phyloP scores from a whole-genome alignment of 2,113 vertebrate species.

The Nannospalax galili region DNA sequence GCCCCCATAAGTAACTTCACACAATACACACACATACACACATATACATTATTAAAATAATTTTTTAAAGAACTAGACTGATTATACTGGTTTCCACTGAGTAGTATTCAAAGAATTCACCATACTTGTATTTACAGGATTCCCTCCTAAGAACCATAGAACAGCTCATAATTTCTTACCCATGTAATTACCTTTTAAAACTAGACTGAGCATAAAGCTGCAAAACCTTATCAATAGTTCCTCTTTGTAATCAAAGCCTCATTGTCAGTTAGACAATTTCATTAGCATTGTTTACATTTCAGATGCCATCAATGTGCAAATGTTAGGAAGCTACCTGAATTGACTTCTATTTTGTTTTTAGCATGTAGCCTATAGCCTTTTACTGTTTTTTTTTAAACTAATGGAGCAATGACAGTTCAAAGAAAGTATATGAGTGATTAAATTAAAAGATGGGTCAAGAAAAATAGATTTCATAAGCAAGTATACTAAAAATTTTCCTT shows the following conservation, averaged over 20 bases:
- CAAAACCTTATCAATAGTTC: constrained; percentile 22
- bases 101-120: not conserved
- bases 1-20: too few species aligned
- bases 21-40: not conserved
- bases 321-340: constrained; percentile 45
- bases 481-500: not conserved
- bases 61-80: not conserved
- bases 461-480: not conserved
- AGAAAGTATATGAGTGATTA: not conserved
- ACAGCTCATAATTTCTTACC: not conserved
- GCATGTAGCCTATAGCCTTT: not conserved
- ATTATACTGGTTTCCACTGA: not conserved
- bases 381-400: not conserved
- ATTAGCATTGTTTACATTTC: constrained; percentile 26
- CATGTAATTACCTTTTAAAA: not conserved
- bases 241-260: constrained; percentile 44
- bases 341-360: not conserved
- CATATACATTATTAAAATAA: too few species aligned
- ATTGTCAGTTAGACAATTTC: constrained; percentile 43
- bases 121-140: not conserved
- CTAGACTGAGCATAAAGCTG: not conserved
- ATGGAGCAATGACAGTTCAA: not conserved
- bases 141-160: not conserved
- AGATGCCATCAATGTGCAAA: constrained; percentile 32
- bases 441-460: not conserved